These are phyloP conservation scores for Plotosus lineatus DNA, from an alignment of 2,113 vertebrate genomes.

Conservation along the genomic window DNA sequence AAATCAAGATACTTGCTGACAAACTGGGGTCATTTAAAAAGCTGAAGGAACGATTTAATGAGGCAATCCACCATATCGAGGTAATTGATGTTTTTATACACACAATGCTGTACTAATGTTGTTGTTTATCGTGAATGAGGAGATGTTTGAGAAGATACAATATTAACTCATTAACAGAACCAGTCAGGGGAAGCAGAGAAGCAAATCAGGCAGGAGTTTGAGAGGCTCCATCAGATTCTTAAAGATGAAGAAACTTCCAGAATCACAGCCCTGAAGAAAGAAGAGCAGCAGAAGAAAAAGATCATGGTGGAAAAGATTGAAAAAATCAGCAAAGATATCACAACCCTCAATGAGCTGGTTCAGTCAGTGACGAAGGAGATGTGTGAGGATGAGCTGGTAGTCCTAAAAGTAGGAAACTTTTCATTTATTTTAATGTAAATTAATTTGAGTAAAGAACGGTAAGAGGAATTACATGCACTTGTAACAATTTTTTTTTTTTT, in stretches of 20 bases:
- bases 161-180: conserved; percentile 45
- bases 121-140: not conserved
- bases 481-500: not conserved
- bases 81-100: conserved; percentile 52
- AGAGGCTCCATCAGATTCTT: conserved; percentile 62
- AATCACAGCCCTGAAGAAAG: conserved; percentile 58
- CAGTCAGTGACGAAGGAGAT: conserved; percentile 65
- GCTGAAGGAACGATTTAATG: conserved; percentile 52
- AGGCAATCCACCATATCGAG: conserved; percentile 62
- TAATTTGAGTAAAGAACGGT: not conserved
- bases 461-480: not conserved
- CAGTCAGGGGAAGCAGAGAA: conserved; percentile 66
- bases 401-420: conserved; percentile 59
- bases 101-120: not conserved
- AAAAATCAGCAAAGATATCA: conserved; percentile 49
- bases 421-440: not conserved
- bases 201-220: conserved; percentile 67
- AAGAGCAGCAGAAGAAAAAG: conserved; percentile 62
- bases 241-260: conserved; percentile 57
- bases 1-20: conserved; percentile 66
- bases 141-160: not conserved
- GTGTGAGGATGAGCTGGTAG: conserved; percentile 63
- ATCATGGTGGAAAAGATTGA: conserved; percentile 45
- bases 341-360: conserved; percentile 51
- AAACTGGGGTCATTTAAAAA: conserved; percentile 65